A percentile compares a stretch with the other conserved stretches of the same genome.
These are phyloP conservation scores for Oplegnathus fasciatus DNA, from an alignment of 2,113 vertebrate genomes.

Conservation along the genomic window DNA sequence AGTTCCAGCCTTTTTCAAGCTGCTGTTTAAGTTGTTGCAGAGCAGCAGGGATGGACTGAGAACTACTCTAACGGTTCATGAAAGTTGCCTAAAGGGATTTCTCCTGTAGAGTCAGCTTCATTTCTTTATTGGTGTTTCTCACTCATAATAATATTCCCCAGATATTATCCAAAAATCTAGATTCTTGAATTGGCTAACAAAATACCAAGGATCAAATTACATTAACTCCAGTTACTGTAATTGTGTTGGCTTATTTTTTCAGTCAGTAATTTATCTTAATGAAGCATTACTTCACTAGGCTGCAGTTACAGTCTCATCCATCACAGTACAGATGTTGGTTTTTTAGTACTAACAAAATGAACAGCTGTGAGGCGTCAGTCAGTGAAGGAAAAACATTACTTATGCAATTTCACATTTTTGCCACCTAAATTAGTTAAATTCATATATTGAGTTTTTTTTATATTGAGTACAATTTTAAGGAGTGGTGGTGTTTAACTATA, in stretches of 20 bases:
- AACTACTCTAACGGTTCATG: neutral
- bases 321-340: neutral
- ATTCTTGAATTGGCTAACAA: neutral
- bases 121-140: neutral
- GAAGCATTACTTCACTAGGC: neutral
- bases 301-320: neutral
- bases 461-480: no score
- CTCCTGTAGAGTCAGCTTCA: neutral
- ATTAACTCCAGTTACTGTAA: neutral
- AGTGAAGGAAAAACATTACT: neutral
- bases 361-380: neutral
- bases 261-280: neutral
- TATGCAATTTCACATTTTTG: neutral
- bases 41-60: neutral
- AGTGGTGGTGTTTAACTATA: no score
- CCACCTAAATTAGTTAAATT: neutral
- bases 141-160: neutral
- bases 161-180: neutral
- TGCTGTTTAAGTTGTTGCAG: neutral
- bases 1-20: constrained; percentile 79
- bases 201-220: neutral
- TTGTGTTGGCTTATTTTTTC: neutral
- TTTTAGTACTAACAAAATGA: neutral
- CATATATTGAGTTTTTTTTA: no score
- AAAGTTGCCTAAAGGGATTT: neutral